Evolutionary conservation across 2,888 invertebrate genomes (phyloP), one percentile per base, ranked within the genome.

Genomic region (Drosophila mimica): DNA sequence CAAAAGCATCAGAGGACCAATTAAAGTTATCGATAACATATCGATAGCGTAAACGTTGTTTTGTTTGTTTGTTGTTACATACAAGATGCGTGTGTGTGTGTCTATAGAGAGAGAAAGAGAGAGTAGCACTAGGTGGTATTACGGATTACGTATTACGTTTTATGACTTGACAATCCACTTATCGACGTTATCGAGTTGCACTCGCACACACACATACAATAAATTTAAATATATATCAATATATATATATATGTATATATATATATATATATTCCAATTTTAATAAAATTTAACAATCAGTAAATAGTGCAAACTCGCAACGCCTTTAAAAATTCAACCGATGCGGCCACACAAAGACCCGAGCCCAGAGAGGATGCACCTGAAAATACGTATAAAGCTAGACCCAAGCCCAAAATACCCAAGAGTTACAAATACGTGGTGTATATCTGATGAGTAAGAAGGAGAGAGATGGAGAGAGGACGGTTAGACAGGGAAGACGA

Each of bases 361-460:
- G 61, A 81, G 67, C 70, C 71, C 43, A 68, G 52, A 67, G 60
- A 70, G 71, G 69, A 85, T 72, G 76, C 74, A 83, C 88, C 90
- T 90, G 90, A 90, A 84, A 89, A 74, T 71, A 85, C 86, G 69
- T 76, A 67, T 76, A 86, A 90, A 79, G 86, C 89, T 88, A 69
- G 67, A 76, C 81, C 90, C 84, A 90, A 90, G 84, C 88, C 88
- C 90, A 49, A 70, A 56, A 56, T 25, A 64, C 81, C 83, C 86
- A 49, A 74, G 59, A 74, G 82, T 82, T 82, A 82, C 79, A 67
- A 72, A 69, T 78, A 81, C 52, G 30, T 67, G 63, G 63, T 58
- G 57, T 56, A 48, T 58, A 72, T 54, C 54, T 33, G 36, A 62
- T 57, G 52, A 34, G 43, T 56, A 38, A 40, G 13, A 20, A 43